Base-by-base conservation (phyloP, 2,113 vertebrate genomes). In the Chloropsis cyanopogon region DNA sequence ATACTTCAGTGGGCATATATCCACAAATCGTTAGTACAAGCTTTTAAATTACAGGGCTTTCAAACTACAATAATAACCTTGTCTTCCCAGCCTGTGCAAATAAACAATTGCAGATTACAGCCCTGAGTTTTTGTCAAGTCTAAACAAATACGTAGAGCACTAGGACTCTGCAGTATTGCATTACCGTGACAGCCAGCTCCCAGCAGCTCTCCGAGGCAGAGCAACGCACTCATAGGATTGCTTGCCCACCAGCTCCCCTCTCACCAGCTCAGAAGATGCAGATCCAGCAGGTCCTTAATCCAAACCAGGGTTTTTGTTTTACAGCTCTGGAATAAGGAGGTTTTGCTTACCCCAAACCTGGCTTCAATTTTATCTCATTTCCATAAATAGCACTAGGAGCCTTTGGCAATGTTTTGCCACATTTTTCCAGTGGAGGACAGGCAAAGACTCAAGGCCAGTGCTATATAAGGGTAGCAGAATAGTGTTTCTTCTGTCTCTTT, bases 331-430 rank as follows among this genome's bases (percentile, higher is more conserved):
- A 90, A 81, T 61, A 90, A 92, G 71, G 72, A 97, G 90, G 44
- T 76, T 96, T 93, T 90, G 69, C 93, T 95, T 96, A 88, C 76
- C 82, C 90, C 82, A 96, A 97, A 96, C 95, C 95, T 94, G 94
- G 92, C 90, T 96, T 97, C 88, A 96, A 96, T 97, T 97, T 97
- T 92, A 97, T 96, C 95, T 95, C 49, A 93, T 96, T 96, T 96
- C 94, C 95, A 95, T 92, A 96, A 95, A 96, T 95, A 96, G 93
- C 90, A 95, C 68, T 46, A 90, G 88, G 85, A 94, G 95, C 86
- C 44, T 96, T 93, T 91, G 88, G 82, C 79, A 81, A 93, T 87
- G 60, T 76, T 87, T 95, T 94, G 92, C 83, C 75, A 88, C 73
- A 49, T 91, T 96, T 94, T 95, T 95, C 89, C 84, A 81, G 85